Base-by-base conservation (phyloP, 1,140 invertebrate species). In the Laodelphax striatellus region DNA sequence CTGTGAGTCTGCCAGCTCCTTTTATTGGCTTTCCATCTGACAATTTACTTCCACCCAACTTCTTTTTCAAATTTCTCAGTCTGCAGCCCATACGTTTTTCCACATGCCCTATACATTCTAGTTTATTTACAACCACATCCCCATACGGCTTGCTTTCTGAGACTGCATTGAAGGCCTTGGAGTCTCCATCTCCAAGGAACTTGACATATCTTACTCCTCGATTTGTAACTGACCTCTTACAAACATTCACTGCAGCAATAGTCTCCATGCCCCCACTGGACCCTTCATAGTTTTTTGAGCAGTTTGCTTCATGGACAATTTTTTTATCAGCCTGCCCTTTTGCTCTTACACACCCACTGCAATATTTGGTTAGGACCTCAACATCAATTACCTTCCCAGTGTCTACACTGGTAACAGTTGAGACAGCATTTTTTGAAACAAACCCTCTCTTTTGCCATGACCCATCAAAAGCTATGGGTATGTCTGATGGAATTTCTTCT, bases 201-300 rank as follows among this genome's bases (percentile, higher is more conserved):
- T 62, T 54, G 17, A 46, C 31, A 50, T 66, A 66, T 44, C 55
- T 57, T 19, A 63, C 58, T 38, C 54, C 57, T 43, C 55, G 60
- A 13, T 22, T 22, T 24, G 38, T 22, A n/a, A 61, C 31, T n/a
- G 63, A 67, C 34, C 66, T 52, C 50, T 62, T 24, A 57, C 60
- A 65, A 24, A 67, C 65, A 43, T 61, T 52, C 28, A 64, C 55
- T 42, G 61, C 63, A 55, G 56, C 58, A 19, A 52, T 46, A 14
- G 57, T 60, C 52, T 66, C 66, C 66, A 66, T 67, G 58, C 61
- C 63, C 24, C 55, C 66, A 59, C 60, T 64, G 24, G 61, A 63
- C 44, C 63, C 64, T 43, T 41, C 42, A 58, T 64, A 64, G 58
- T 68, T 68, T 41, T 22, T 57, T n/a, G 54, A 14, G 55, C 66